Conservation (phyloP, 64 coral and sea anemone genomes). For the Actinia tenebrosa region DNA sequence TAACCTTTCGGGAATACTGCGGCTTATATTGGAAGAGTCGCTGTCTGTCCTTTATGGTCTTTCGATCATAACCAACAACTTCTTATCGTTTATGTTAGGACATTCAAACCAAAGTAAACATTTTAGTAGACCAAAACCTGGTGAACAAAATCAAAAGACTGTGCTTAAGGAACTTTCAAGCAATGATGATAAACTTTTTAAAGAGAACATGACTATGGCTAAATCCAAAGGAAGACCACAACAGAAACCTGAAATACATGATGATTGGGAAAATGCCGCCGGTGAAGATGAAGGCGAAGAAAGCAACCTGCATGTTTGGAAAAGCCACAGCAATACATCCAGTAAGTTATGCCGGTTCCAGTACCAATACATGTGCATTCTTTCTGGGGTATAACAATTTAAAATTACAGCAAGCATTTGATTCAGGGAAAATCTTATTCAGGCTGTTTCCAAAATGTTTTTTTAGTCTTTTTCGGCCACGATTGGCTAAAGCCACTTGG, state of each 20-base stretch:
- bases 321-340: not conserved
- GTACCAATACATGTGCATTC: too few relatives aligned
- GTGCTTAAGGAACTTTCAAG: not conserved
- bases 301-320: constrained; percentile 5
- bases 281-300: constrained; percentile 23
- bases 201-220: not conserved
- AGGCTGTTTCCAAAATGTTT: too few relatives aligned
- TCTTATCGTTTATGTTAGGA: not conserved
- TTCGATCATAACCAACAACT: not conserved
- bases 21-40: too few relatives aligned
- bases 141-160: not conserved
- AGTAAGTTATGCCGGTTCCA: not conserved
- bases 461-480: too few relatives aligned
- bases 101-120: not conserved
- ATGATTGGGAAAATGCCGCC: constrained; percentile 11
- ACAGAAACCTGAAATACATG: not conserved
- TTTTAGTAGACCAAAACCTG: not conserved
- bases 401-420: too few relatives aligned
- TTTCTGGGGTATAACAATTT: too few relatives aligned
- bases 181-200: not conserved
- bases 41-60: too few relatives aligned
- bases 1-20: too few relatives aligned
- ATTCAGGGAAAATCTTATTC: too few relatives aligned
- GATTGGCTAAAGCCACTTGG: too few relatives aligned
- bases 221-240: not conserved